A percentile compares a stretch with the other conserved stretches of the same genome.
phyloP scores from a whole-genome alignment of 2,113 vertebrate species.

The Phainopepla nitens region DNA sequence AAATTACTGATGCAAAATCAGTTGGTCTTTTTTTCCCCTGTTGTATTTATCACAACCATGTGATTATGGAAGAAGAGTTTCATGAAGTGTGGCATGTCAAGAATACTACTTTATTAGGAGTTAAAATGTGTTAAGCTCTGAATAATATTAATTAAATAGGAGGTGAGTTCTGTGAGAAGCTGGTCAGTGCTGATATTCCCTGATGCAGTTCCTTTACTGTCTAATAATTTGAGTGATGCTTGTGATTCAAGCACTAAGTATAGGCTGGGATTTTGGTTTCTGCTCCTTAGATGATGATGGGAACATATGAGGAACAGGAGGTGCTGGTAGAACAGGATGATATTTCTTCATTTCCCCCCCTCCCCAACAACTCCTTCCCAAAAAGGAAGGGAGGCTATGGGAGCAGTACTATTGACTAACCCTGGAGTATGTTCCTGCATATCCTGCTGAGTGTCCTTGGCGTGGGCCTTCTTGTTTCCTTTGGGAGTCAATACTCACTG shows the following conservation, averaged over 20 bases:
- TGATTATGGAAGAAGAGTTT: neutral
- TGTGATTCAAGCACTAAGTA: neutral
- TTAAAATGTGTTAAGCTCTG: neutral
- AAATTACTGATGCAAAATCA: neutral
- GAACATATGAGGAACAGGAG: neutral
- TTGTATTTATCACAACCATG: neutral
- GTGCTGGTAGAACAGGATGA: neutral
- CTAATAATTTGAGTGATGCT: neutral
- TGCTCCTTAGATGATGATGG: neutral
- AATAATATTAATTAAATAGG: neutral
- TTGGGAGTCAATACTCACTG: neutral
- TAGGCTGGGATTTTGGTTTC: neutral
- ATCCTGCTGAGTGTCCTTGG: neutral
- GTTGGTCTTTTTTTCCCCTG: neutral
- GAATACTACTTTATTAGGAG: neutral
- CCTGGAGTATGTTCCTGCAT: fast-evolving
- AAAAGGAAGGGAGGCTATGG: neutral
- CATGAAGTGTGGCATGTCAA: neutral
- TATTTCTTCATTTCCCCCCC: neutral
- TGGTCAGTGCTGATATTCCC: neutral
- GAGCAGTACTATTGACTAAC: neutral
- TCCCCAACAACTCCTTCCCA: fast-evolving
- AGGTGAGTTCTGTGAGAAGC: neutral
- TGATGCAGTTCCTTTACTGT: neutral
- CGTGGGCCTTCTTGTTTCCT: neutral